Evolutionary conservation across 2,113 vertebrate species (phyloP).

Genomic region (Oncorhynchus mykiss): DNA sequence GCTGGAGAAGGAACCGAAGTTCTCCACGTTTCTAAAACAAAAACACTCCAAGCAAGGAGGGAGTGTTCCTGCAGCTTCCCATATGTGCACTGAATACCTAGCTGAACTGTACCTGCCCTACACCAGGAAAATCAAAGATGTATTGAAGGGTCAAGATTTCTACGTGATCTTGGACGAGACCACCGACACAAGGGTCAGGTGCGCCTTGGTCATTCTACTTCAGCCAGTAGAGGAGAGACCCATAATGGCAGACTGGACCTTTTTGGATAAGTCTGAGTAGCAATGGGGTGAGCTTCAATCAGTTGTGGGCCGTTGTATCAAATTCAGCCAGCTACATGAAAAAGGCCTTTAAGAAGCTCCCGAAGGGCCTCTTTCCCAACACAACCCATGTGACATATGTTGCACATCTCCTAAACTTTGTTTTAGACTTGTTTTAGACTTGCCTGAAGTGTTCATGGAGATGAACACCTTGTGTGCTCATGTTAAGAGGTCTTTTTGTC

Average conservation of each 20-base stretch:
- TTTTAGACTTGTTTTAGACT: no score
- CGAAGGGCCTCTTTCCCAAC: no score
- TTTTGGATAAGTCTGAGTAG: neutral
- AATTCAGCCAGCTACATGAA: no score
- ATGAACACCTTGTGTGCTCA: no score
- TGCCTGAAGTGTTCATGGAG: no score
- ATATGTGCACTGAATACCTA: neutral
- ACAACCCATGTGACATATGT: no score
- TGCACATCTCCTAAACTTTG: no score
- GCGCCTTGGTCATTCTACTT: neutral
- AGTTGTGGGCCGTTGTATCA: no score
- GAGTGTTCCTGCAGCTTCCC: neutral
- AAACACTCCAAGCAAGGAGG: neutral
- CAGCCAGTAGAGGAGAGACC: neutral
- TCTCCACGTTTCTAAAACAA: neutral
- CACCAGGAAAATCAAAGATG: neutral
- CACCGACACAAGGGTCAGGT: neutral
- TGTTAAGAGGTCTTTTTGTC: no score
- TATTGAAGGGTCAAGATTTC: neutral
- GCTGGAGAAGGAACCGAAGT: neutral
- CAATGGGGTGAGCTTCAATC: no score
- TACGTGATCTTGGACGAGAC: neutral
- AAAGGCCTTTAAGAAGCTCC: no score
- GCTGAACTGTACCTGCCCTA: neutral
- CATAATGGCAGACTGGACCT: neutral